phyloP scores from a whole-genome alignment of 1,140 invertebrate species.

The Rhopalosiphum padi region DNA sequence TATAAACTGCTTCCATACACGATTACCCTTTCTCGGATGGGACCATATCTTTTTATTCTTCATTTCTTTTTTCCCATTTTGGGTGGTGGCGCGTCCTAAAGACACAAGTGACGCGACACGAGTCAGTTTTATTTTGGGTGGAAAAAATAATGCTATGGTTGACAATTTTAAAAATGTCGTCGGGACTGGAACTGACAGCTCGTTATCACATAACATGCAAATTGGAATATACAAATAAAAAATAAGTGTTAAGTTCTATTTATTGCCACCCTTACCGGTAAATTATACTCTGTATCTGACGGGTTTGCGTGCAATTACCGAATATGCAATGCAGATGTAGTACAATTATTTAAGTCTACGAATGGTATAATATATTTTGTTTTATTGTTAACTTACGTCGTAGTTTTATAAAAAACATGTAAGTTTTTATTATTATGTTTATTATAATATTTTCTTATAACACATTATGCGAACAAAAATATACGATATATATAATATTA shows the following conservation, averaged over 20 bases:
- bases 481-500: neutral
- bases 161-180: slow-evolving; percentile 23
- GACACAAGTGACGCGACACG: neutral
- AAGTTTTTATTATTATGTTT: neutral
- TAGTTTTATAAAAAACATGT: neutral
- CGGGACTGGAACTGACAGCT: slow-evolving; percentile 31
- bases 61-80: neutral
- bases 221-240: slow-evolving; percentile 35
- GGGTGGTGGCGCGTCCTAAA: neutral
- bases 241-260: slow-evolving; percentile 40
- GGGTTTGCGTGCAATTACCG: neutral
- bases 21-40: neutral
- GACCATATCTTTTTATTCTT: slow-evolving; percentile 1
- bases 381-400: neutral
- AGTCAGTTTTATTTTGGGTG: neutral
- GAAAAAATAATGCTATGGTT: neutral
- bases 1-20: slow-evolving; percentile 8
- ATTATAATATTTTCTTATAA: neutral
- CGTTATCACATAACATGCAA: slow-evolving; percentile 5
- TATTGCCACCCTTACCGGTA: neutral
- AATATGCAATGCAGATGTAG: neutral
- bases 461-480: neutral
- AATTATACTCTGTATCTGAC: slow-evolving; percentile 24
- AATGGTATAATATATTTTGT: neutral
- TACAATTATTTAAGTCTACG: neutral